Evolutionary conservation across 2,888 invertebrate species (phyloP).

Genomic region (Glaucopsyche alexis): DNA sequence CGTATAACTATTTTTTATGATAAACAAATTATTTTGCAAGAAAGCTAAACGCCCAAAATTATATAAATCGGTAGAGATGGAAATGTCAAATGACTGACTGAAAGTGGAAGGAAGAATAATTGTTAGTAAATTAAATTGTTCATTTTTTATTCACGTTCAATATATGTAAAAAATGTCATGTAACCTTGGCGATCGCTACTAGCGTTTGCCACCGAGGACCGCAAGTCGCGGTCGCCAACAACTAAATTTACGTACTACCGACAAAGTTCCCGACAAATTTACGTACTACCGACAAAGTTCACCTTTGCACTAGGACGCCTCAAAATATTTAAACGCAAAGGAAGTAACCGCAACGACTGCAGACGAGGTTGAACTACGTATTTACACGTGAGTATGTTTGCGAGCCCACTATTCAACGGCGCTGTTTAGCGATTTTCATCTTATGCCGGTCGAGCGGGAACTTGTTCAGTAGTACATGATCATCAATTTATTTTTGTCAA

Average conservation of each 20-base stretch:
- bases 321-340: no score
- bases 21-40: conserved; percentile 44
- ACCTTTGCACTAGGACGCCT: no score
- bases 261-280: no score
- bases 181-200: neutral
- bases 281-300: no score
- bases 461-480: no score
- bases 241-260: neutral
- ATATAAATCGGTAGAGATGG: conserved; percentile 29
- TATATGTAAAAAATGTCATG: neutral
- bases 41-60: conserved; percentile 44
- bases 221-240: neutral
- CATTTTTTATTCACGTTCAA: conserved; percentile 1
- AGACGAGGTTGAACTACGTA: no score
- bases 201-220: no score
- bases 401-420: no score
- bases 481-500: neutral
- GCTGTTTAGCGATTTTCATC: no score
- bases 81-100: conserved; percentile 27
- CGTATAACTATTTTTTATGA: conserved; percentile 46
- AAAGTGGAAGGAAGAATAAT: neutral
- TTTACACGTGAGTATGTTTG: no score
- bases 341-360: no score
- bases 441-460: no score
- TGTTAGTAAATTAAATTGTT: conserved; percentile 1